Percentiles rank a stretch among this genome's conserved stretches.
Evolutionary conservation across 2,113 vertebrate species (phyloP).

Genomic region (Xiphophorus maculatus): DNA sequence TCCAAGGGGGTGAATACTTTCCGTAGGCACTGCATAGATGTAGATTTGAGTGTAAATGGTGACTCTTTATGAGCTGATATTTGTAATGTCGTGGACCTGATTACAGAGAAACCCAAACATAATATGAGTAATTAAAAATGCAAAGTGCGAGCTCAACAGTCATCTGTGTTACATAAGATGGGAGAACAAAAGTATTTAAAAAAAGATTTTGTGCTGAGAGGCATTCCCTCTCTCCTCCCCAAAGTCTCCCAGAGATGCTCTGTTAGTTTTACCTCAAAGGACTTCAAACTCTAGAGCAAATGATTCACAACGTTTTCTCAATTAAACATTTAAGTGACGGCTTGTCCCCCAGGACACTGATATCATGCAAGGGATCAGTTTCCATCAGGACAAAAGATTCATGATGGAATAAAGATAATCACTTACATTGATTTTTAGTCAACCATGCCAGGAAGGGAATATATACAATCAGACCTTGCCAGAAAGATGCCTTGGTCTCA

Average conservation of each 20-base stretch:
- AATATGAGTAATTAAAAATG: background rate
- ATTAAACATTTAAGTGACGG: background rate
- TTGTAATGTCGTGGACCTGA: background rate
- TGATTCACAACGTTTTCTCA: background rate
- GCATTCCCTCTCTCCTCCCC: background rate
- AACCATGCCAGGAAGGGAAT: background rate
- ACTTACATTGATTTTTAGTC: background rate
- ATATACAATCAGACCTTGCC: background rate
- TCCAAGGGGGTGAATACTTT: too few species aligned
- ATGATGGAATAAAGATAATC: conserved; percentile 1
- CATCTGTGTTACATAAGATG: background rate
- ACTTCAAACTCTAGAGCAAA: background rate
- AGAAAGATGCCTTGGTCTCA: background rate
- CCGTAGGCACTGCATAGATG: too few species aligned
- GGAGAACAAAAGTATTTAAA: background rate
- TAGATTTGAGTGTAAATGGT: too few species aligned
- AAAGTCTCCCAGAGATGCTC: background rate
- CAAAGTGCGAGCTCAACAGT: background rate
- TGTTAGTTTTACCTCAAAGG: background rate
- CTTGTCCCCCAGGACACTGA: background rate
- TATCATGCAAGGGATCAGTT: background rate
- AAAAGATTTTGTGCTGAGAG: background rate
- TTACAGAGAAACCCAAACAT: background rate
- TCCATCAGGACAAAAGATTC: background rate
- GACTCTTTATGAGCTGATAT: background rate